Conservation (phyloP, 2,797 vertebrate species). For the Avahi laniger region DNA sequence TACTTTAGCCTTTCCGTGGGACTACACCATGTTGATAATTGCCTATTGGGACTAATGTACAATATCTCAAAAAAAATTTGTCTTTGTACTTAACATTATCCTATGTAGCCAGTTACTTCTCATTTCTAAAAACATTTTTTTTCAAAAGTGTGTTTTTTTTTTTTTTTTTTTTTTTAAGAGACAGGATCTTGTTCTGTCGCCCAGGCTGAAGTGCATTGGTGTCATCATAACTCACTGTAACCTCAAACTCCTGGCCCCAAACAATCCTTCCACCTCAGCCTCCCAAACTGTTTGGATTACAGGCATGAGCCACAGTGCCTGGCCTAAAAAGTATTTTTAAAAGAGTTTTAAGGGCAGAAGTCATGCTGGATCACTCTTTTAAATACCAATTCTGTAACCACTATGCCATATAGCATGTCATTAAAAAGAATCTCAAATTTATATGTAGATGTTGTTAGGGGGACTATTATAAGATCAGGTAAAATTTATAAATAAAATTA, state of each 20-base stretch:
- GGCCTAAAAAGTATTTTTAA: not conserved
- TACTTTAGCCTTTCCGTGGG: not conserved
- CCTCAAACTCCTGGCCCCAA: too few relatives aligned
- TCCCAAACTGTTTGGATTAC: too few relatives aligned
- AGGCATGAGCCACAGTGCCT: too few relatives aligned
- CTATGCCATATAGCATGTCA: not conserved
- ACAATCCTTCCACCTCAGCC: too few relatives aligned
- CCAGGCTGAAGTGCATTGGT: too few relatives aligned
- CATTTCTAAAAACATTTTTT: not conserved
- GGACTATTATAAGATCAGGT: not conserved
- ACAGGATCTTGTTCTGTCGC: too few relatives aligned
- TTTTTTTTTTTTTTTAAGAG: too few relatives aligned
- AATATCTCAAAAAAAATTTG: conserved; percentile 38
- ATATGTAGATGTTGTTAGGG: conserved; percentile 10
- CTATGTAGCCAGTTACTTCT: not conserved
- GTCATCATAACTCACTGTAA: too few relatives aligned
- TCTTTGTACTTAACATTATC: conserved; percentile 8
- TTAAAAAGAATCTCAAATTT: conserved; percentile 11
- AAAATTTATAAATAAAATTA: not conserved
- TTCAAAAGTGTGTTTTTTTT: too few relatives aligned
- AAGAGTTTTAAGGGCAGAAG: conserved; percentile 20
- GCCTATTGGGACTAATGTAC: not conserved
- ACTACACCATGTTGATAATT: conserved; percentile 27
- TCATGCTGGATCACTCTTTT: not conserved
- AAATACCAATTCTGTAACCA: conserved; percentile 21